Evolutionary conservation across 2,797 vertebrate species (phyloP).

Genomic region (Serranus cabrilla): DNA sequence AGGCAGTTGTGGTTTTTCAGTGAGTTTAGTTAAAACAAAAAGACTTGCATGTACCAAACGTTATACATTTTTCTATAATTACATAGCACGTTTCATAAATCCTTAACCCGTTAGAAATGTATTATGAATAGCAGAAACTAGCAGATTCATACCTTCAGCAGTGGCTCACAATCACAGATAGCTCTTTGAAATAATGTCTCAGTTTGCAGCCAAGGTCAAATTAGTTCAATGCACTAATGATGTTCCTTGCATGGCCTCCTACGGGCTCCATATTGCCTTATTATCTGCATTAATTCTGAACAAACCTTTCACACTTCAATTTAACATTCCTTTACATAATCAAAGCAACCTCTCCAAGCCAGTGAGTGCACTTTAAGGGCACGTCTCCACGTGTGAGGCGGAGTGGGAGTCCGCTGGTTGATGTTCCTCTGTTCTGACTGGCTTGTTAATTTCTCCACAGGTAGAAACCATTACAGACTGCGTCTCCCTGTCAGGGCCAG

Average conservation of each 20-base stretch:
- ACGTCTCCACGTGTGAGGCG: conserved; percentile 19
- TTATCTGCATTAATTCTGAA: conserved; percentile 9
- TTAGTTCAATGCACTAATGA: not conserved
- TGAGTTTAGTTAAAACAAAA: not conserved
- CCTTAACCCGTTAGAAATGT: not conserved
- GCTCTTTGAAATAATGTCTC: not conserved
- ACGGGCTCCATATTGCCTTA: conserved; percentile 11
- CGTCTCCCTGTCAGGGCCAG: conserved; percentile 60
- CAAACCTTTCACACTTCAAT: conserved; percentile 28
- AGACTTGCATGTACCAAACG: not conserved
- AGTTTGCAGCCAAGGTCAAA: not conserved
- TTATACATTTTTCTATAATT: not conserved
- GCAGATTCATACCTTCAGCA: not conserved
- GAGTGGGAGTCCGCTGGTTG: conserved; percentile 36
- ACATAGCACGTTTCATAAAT: not conserved
- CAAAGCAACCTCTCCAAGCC: not conserved
- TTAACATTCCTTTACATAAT: conserved; percentile 12
- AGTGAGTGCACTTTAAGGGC: conserved; percentile 18
- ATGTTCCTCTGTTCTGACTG: conserved; percentile 60
- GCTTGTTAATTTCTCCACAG: conserved; percentile 76
- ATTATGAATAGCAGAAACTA: not conserved
- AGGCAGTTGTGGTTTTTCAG: not conserved
- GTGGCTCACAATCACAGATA: not conserved
- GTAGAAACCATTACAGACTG: conserved; percentile 68
- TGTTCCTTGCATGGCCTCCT: not conserved